These are phyloP conservation scores for Drymodes brunneopygia DNA, from an alignment of 2,113 vertebrate genomes.

Conservation along the genomic window DNA sequence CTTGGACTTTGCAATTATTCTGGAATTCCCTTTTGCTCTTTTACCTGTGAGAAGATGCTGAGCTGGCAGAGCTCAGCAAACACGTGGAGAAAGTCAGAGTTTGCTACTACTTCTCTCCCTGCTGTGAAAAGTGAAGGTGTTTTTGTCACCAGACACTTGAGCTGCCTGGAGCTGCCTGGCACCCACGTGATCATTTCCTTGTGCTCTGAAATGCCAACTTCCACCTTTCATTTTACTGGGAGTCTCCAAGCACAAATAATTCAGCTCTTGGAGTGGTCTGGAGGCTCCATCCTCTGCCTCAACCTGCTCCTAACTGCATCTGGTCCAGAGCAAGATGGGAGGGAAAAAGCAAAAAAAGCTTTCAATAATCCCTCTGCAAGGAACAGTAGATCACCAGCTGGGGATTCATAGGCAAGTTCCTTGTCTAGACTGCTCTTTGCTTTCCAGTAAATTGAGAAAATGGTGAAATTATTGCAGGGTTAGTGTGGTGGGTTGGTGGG, in stretches of 20 bases:
- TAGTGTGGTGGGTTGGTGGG: fast-evolving
- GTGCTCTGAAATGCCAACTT: neutral
- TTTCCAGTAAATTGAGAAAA: neutral
- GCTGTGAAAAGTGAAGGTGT: neutral
- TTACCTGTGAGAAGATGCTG: neutral
- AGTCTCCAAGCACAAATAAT: neutral
- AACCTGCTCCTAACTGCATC: neutral
- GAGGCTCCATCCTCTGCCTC: neutral
- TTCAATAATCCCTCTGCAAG: neutral
- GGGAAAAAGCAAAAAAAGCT: neutral
- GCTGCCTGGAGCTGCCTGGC: neutral
- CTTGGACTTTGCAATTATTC: neutral
- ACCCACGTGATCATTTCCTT: neutral
- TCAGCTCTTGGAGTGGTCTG: neutral
- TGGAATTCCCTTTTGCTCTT: neutral
- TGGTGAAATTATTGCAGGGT: neutral
- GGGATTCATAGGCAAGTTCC: neutral
- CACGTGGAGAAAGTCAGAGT: neutral
- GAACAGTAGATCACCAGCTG: neutral
- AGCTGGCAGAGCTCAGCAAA: neutral
- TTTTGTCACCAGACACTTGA: neutral
- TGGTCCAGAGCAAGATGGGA: neutral
- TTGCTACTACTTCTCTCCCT: neutral
- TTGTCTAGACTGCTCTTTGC: neutral
- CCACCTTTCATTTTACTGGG: neutral